Percentiles rank a stretch among this genome's conserved stretches.
Conservation (phyloP, 2,113 vertebrate species). For the Narcine bancroftii region DNA sequence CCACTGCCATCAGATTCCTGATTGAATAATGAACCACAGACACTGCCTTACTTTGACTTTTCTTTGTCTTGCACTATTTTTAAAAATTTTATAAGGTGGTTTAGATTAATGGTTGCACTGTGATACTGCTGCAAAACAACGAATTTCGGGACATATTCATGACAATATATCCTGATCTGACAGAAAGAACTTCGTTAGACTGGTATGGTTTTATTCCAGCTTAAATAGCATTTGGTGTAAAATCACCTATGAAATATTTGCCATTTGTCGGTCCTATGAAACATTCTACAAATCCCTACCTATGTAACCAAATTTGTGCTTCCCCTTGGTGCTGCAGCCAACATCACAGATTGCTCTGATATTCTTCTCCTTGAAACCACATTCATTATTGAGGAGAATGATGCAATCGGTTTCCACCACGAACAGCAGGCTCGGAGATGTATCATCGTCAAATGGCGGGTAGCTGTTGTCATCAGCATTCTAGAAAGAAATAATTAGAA, state of each 20-base stretch:
- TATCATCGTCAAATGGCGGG: conserved; percentile 32
- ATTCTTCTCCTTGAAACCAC: conserved; percentile 59
- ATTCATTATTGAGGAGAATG: conserved; percentile 63
- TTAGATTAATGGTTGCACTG: too few species aligned
- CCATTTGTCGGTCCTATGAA: too few species aligned
- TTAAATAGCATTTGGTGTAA: neutral
- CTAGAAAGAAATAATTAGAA: conserved; percentile 42
- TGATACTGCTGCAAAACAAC: too few species aligned
- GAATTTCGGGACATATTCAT: too few species aligned
- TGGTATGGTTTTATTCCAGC: neutral
- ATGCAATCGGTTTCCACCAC: conserved; percentile 59
- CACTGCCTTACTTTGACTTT: too few species aligned
- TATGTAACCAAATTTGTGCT: conserved; percentile 65
- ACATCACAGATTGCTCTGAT: conserved; percentile 63
- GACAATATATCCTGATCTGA: too few species aligned
- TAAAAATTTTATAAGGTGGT: too few species aligned
- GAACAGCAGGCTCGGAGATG: conserved; percentile 56
- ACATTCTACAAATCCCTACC: conserved; percentile 45
- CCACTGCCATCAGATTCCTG: too few species aligned
- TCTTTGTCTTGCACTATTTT: too few species aligned
- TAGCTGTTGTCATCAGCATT: conserved; percentile 68
- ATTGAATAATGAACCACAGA: too few species aligned
- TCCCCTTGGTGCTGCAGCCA: conserved; percentile 66
- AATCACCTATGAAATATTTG: neutral
- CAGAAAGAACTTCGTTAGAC: neutral